These are phyloP conservation scores for Myiozetetes cayanensis DNA, from an alignment of 2,113 vertebrate genomes.

Conservation along the genomic window DNA sequence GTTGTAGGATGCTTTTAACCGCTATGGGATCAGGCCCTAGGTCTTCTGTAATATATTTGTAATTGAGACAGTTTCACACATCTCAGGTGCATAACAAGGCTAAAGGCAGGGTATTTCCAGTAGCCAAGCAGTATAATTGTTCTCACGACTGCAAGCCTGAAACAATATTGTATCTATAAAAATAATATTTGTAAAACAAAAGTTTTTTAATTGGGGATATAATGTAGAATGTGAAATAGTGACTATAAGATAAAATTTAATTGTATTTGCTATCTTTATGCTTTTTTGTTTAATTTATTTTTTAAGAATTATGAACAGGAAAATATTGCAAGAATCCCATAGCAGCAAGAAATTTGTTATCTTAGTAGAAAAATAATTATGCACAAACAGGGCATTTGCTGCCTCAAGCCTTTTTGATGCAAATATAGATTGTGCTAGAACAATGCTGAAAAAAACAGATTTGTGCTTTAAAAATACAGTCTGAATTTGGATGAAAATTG, in stretches of 20 bases:
- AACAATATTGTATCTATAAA: slow-evolving; percentile 43
- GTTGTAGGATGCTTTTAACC: neutral
- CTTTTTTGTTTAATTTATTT: neutral
- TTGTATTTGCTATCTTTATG: neutral
- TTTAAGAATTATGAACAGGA: neutral
- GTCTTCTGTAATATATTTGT: slow-evolving; percentile 41
- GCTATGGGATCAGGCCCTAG: neutral
- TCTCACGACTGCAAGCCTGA: slow-evolving; percentile 37
- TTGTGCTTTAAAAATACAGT: neutral
- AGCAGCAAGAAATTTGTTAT: neutral
- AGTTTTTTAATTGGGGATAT: slow-evolving; percentile 1
- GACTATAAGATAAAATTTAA: slow-evolving; percentile 1
- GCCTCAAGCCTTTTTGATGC: neutral
- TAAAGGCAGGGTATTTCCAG: slow-evolving; percentile 58
- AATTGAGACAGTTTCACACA: slow-evolving; percentile 46
- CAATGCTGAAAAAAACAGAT: neutral
- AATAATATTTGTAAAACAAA: slow-evolving; percentile 27
- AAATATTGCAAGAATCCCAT: neutral
- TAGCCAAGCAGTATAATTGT: slow-evolving; percentile 20
- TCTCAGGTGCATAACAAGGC: slow-evolving; percentile 55
- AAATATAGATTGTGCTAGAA: neutral
- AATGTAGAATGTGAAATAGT: slow-evolving; percentile 24
- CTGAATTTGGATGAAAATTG: neutral
- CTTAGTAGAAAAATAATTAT: neutral
- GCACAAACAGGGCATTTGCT: neutral